Evolutionary conservation across 2,113 vertebrate species (phyloP), one percentile per base, ranked within the genome.

Genomic region (Climacteris rufus): DNA sequence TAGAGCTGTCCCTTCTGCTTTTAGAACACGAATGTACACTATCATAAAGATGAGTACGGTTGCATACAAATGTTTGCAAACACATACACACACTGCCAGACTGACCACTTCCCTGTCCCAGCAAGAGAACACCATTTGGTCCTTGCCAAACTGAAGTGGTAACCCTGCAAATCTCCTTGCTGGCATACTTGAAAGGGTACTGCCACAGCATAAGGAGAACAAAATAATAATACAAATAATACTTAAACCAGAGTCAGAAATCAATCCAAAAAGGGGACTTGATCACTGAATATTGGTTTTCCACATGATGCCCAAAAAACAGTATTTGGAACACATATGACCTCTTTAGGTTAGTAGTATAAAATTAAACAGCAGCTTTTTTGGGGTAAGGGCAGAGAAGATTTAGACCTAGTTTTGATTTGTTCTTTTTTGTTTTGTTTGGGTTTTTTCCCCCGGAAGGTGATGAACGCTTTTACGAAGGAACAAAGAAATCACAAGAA

Each of bases 351-450:
- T n/a, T n/a, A n/a, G n/a, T n/a, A n/a, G n/a, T n/a, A n/a, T n/a
- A n/a, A n/a, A n/a, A n/a, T n/a, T n/a, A n/a, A n/a, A n/a, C n/a
- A n/a, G n/a, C 21, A 81, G 31, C 2, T 79, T 59, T 92, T 47
- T 12, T 5, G 4, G 2, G 1, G 5, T 15, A 4, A 2, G 3
- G 6, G 24, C 10, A 42, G 9, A 59, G 11, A 2, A 31, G 2
- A 68, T 63, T 64, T 14, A 79, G 31, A 63, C 12, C 16, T 49
- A 9, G 8, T 27, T 82, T 52, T 47, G 2, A 5, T 59, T 57
- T 65, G 9, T 24, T n/a, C 20, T 40, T 63, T 28, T 8, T 14
- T 2, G 10, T 20, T 16, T 12, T 21, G 3, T 42, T 33, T 31
- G 23, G 20, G 10, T 5, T 31, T 31, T 14, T 2, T 54, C 39